A percentile compares a stretch with the other conserved stretches of the same genome.
These are phyloP conservation scores for Bubalus kerabau DNA, from an alignment of 2,113 vertebrate genomes.

Conservation along the genomic window DNA sequence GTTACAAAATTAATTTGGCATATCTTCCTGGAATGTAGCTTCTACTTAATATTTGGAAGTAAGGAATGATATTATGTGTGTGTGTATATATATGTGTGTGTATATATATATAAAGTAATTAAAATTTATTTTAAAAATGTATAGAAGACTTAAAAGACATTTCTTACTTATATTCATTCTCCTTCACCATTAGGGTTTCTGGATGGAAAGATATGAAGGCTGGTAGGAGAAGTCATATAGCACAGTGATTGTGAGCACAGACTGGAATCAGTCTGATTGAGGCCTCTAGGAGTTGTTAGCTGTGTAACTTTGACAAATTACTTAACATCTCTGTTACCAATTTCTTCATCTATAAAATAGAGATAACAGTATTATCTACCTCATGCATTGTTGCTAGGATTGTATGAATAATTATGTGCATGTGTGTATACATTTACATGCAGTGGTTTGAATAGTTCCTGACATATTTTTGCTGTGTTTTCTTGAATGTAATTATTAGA, in stretches of 20 bases:
- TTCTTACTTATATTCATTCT: background rate
- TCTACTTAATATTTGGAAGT: background rate
- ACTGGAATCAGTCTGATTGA: background rate
- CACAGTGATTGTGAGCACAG: background rate
- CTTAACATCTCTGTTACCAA: background rate
- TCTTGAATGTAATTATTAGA: background rate
- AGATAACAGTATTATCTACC: background rate
- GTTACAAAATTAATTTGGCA: background rate
- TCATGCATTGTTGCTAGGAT: background rate
- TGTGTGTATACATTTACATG: background rate
- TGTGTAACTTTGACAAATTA: background rate
- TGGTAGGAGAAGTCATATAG: background rate
- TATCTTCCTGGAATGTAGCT: background rate
- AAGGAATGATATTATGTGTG: background rate
- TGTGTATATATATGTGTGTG: rapidly evolving
- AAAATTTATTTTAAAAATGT: background rate
- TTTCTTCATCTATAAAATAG: background rate
- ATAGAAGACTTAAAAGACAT: background rate
- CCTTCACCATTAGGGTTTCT: background rate
- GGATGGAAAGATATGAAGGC: background rate
- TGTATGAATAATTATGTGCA: background rate
- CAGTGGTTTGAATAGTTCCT: background rate
- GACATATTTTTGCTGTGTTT: background rate
- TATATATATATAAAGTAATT: background rate
- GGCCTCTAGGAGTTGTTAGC: background rate